These are phyloP conservation scores for Drosophila paulistorum DNA, from an alignment of 1,140 invertebrate species.

Conservation along the genomic window DNA sequence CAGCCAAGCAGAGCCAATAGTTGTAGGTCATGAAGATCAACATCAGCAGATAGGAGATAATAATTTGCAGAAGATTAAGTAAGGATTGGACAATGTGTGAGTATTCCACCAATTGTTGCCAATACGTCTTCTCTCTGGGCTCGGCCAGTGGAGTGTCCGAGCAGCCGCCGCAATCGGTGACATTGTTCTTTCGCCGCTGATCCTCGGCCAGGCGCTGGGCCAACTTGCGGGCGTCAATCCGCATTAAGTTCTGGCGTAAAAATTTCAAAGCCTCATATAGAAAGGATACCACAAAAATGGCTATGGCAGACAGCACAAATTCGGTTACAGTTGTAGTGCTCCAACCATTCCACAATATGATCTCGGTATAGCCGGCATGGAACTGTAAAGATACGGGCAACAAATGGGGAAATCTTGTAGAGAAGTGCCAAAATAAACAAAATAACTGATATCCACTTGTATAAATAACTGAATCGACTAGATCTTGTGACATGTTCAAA, in stretches of 20 bases:
- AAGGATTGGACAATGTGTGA: conserved; percentile 91
- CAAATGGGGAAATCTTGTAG: background rate
- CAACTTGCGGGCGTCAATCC: conserved; percentile 45
- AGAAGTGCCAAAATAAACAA: no score
- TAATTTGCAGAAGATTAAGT: conserved; percentile 94
- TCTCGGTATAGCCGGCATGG: conserved; percentile 89
- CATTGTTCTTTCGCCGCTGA: conserved; percentile 38
- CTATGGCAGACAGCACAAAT: conserved; percentile 69
- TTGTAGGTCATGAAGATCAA: conserved; percentile 99
- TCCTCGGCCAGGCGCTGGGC: conserved; percentile 55
- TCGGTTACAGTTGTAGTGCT: conserved; percentile 65
- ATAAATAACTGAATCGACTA: no score
- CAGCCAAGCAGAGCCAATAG: conserved; percentile 94
- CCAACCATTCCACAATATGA: conserved; percentile 92
- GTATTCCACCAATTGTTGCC: conserved; percentile 54
- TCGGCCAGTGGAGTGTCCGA: conserved; percentile 56
- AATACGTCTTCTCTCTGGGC: conserved; percentile 49
- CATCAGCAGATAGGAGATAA: conserved; percentile 96
- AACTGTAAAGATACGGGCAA: conserved; percentile 85
- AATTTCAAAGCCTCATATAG: conserved; percentile 77
- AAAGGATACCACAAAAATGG: conserved; percentile 65
- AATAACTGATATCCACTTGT: conserved; percentile 18
- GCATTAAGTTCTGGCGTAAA: conserved; percentile 58
- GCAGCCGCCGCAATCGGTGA: conserved; percentile 40
- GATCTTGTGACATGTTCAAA: no score